A percentile compares a stretch with the other conserved stretches of the same genome.
These are phyloP conservation scores for Kryphioiulus occultus DNA, from an alignment of 2,888 invertebrate species.

Conservation along the genomic window DNA sequence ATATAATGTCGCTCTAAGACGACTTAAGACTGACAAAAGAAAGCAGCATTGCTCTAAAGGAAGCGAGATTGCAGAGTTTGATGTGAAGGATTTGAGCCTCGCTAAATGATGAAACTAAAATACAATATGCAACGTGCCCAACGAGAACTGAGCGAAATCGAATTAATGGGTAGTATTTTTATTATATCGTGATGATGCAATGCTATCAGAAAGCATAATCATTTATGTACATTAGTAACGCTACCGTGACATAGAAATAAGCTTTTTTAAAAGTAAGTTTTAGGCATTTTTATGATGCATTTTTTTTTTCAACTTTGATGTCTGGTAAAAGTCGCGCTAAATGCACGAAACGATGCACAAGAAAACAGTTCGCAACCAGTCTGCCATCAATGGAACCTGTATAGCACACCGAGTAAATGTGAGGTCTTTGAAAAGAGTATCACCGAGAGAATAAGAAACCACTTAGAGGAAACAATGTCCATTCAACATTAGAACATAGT, in stretches of 20 bases:
- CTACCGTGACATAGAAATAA: too few species aligned
- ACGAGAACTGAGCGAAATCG: too few species aligned
- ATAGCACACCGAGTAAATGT: neutral
- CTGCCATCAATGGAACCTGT: neutral
- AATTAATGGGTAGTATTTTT: too few species aligned
- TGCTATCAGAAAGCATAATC: too few species aligned
- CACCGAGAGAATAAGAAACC: constrained; percentile 16
- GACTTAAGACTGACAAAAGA: constrained; percentile 27
- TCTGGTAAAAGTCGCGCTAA: neutral
- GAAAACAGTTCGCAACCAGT: neutral
- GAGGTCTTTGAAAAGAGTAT: neutral
- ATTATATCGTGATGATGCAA: too few species aligned
- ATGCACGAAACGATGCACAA: neutral
- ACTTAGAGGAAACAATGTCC: constrained; percentile 18
- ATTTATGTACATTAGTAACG: too few species aligned
- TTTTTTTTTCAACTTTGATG: neutral
- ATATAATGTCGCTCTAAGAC: neutral
- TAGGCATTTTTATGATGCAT: neutral
- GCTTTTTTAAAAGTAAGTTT: too few species aligned
- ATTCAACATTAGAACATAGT: neutral
- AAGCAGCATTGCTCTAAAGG: neutral
- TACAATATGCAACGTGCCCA: neutral
- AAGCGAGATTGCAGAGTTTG: neutral
- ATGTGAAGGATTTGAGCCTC: neutral
- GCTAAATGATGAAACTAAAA: neutral